A percentile compares a stretch with the other conserved stretches of the same genome.
Evolutionary conservation across 2,113 vertebrate species (phyloP).

Genomic region (Thunnus maccoyii): DNA sequence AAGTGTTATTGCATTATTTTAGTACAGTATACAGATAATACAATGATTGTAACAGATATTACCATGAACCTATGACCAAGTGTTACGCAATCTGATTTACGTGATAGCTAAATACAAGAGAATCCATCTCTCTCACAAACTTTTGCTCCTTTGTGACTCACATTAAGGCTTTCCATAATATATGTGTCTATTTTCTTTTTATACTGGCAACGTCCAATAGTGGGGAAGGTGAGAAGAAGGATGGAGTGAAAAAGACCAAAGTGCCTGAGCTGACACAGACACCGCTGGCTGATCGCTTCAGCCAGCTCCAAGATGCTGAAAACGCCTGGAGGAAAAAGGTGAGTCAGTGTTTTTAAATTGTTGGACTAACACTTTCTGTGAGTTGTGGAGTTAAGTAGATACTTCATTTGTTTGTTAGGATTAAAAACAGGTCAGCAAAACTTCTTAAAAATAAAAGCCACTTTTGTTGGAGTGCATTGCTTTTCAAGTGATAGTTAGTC

Average conservation of each 20-base stretch:
- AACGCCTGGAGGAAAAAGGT: conserved; percentile 87
- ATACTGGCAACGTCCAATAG: conserved; percentile 75
- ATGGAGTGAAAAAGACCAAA: conserved; percentile 68
- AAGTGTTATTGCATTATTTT: no score
- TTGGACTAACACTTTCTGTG: neutral
- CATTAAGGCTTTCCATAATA: no score
- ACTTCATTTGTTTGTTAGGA: no score
- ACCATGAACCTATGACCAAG: no score
- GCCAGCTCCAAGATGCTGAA: conserved; percentile 83
- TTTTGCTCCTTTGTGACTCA: no score
- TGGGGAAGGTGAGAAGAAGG: conserved; percentile 67
- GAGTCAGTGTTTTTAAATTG: neutral
- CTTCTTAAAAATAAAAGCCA: neutral
- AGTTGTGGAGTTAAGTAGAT: neutral
- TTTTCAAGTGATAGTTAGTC: neutral
- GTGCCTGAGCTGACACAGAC: conserved; percentile 65
- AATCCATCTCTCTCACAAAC: no score
- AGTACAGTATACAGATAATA: no score
- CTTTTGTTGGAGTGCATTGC: neutral
- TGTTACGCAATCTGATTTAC: no score
- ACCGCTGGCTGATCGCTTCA: conserved; percentile 82
- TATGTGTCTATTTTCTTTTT: conserved; percentile 12
- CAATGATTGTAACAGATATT: no score
- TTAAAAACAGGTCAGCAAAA: neutral
- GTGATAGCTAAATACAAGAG: no score